Conservation (phyloP, 2,888 invertebrate species). For the Gerris lacustris region DNA sequence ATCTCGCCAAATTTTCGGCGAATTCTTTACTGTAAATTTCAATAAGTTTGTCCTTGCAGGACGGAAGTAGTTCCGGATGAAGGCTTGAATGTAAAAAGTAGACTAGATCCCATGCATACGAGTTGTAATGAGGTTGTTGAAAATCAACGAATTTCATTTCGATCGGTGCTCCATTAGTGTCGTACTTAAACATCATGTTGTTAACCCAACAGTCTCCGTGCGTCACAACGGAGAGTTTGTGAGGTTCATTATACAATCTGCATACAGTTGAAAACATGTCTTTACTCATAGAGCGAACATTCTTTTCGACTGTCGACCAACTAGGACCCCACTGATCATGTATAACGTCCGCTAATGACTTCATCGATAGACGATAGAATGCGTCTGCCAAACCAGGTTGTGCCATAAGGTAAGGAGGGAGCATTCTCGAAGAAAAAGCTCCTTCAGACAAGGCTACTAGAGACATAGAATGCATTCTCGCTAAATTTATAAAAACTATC, state of each 20-base stretch:
- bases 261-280: conserved; percentile 10
- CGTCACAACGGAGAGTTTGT: conserved; percentile 19
- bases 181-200: conserved; percentile 24
- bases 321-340: conserved; percentile 18
- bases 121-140: conserved; percentile 20
- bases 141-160: conserved; percentile 18
- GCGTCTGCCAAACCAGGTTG: conserved; percentile 9
- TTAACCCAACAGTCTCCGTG: conserved; percentile 23
- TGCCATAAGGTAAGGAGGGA: conserved; percentile 8
- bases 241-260: conserved; percentile 12
- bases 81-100: conserved; percentile 22
- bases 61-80: background rate
- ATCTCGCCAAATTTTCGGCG: background rate
- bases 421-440: conserved; percentile 10
- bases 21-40: background rate
- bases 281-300: conserved; percentile 9
- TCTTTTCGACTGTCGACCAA: conserved; percentile 16
- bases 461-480: conserved; percentile 20
- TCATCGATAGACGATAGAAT: conserved; percentile 16
- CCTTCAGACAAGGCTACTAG: conserved; percentile 16
- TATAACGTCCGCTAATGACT: conserved; percentile 17
- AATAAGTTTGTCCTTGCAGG: background rate
- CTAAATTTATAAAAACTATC: conserved; percentile 19
- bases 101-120: conserved; percentile 20
- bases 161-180: background rate